These are phyloP conservation scores for Anthophora plumipes DNA, from an alignment of 2,888 invertebrate genomes.

Conservation along the genomic window DNA sequence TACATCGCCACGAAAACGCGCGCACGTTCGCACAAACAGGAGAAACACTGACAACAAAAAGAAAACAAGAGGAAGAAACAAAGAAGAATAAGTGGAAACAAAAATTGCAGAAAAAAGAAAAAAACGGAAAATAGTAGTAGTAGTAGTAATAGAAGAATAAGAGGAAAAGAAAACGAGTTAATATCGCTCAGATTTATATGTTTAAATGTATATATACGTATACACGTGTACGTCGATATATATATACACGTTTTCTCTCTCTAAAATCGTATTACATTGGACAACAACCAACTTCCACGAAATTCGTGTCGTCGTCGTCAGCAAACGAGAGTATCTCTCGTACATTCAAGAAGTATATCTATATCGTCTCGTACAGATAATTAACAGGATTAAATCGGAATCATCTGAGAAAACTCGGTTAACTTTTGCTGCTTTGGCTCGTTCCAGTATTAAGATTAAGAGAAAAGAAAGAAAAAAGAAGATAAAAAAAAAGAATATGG, in stretches of 20 bases:
- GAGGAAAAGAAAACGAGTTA: slow-evolving; percentile 14
- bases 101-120: slow-evolving; percentile 24
- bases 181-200: slow-evolving; percentile 13
- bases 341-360: too few relatives aligned
- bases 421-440: slow-evolving; percentile 47
- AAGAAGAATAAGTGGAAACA: slow-evolving; percentile 3
- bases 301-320: too few relatives aligned
- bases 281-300: neutral
- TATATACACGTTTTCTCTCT: neutral
- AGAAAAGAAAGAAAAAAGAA: slow-evolving; percentile 1
- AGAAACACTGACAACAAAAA: slow-evolving; percentile 58
- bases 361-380: slow-evolving; percentile 4
- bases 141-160: neutral
- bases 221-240: slow-evolving; percentile 6
- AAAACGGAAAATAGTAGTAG: neutral
- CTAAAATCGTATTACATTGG: neutral
- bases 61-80: slow-evolving; percentile 30
- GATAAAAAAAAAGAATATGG: slow-evolving; percentile 19
- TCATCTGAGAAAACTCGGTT: slow-evolving; percentile 48
- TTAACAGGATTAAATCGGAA: neutral
- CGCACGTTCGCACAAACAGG: slow-evolving; percentile 54
- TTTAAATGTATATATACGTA: neutral
- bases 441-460: slow-evolving; percentile 39
- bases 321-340: too few relatives aligned
- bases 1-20: slow-evolving; percentile 42